These are phyloP conservation scores for Poeciliopsis paucimaculata DNA, from an alignment of 2,797 vertebrate species.

Conservation along the genomic window DNA sequence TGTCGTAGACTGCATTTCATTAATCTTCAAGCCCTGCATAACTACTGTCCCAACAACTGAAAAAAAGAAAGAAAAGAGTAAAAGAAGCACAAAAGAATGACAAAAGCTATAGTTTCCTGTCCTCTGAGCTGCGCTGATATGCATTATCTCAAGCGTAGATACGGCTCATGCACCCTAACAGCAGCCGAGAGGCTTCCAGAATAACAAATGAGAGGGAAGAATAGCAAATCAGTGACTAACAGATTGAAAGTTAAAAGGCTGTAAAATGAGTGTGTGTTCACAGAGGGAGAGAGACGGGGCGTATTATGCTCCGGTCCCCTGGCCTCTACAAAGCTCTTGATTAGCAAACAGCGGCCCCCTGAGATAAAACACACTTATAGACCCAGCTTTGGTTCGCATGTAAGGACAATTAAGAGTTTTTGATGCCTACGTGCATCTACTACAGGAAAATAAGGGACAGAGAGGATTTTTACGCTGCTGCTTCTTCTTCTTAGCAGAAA, in stretches of 20 bases:
- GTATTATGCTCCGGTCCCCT: constrained; percentile 66
- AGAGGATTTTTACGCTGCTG: constrained; percentile 34
- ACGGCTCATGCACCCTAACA: constrained; percentile 36
- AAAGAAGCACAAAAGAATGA: background rate
- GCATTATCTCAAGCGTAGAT: constrained; percentile 60
- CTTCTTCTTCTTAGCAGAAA: constrained; percentile 5
- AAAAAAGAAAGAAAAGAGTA: background rate
- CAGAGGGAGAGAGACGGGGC: constrained; percentile 41
- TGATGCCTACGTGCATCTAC: constrained; percentile 58
- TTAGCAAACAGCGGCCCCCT: constrained; percentile 76
- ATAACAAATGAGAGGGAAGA: constrained; percentile 58
- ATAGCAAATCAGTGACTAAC: constrained; percentile 63
- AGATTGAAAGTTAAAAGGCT: constrained; percentile 81
- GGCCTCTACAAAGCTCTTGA: constrained; percentile 78
- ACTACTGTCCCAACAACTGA: background rate
- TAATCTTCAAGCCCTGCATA: background rate
- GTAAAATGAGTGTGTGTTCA: constrained; percentile 76
- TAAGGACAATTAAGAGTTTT: constrained; percentile 63
- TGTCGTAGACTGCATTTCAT: background rate
- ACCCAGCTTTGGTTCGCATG: constrained; percentile 69
- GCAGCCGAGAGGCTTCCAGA: constrained; percentile 37
- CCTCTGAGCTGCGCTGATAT: constrained; percentile 45
- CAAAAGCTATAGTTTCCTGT: constrained; percentile 10
- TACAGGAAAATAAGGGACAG: constrained; percentile 46
- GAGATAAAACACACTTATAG: constrained; percentile 72